These are phyloP conservation scores for Stictonetta naevosa DNA, from an alignment of 2,113 vertebrate genomes.

Conservation along the genomic window DNA sequence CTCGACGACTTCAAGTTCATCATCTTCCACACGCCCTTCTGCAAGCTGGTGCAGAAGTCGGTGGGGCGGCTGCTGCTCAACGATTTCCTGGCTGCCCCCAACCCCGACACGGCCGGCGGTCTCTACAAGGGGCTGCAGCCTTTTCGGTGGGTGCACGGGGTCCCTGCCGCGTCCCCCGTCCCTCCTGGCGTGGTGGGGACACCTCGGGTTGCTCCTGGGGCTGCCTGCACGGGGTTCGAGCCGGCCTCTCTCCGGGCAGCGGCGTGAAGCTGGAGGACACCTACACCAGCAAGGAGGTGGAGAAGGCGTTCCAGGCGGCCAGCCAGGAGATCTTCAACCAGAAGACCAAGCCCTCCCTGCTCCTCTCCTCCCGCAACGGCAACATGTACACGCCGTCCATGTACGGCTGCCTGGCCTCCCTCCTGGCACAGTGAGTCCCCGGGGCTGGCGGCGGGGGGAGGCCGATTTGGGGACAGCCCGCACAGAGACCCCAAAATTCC, in stretches of 20 bases:
- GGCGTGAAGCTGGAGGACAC: conserved; percentile 77
- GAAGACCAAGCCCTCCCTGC: conserved; percentile 79
- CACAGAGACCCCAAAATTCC: not conserved
- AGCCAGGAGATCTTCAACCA: conserved; percentile 76
- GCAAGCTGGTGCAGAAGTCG: conserved; percentile 81
- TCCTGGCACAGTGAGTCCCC: conserved; percentile 77
- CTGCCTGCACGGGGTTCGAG: accelerated
- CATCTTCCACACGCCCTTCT: conserved; percentile 82
- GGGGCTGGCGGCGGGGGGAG: not conserved
- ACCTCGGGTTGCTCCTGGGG: no score
- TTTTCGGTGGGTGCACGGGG: conserved; percentile 68
- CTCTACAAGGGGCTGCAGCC: conserved; percentile 76
- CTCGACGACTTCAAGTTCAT: conserved; percentile 78
- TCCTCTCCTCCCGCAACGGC: conserved; percentile 77
- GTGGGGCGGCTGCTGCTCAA: conserved; percentile 78
- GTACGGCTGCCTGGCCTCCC: conserved; percentile 80
- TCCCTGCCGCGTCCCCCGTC: accelerated
- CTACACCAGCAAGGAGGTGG: conserved; percentile 78
- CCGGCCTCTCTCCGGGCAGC: not conserved
- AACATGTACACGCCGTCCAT: conserved; percentile 82
- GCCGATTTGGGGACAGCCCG: not conserved
- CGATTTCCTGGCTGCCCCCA: conserved; percentile 72
- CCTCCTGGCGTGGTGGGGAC: not conserved
- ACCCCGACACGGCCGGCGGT: not conserved
- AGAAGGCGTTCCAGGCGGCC: conserved; percentile 74